Base-by-base conservation (phyloP, 2,113 vertebrate genomes). In the Propithecus coquereli region DNA sequence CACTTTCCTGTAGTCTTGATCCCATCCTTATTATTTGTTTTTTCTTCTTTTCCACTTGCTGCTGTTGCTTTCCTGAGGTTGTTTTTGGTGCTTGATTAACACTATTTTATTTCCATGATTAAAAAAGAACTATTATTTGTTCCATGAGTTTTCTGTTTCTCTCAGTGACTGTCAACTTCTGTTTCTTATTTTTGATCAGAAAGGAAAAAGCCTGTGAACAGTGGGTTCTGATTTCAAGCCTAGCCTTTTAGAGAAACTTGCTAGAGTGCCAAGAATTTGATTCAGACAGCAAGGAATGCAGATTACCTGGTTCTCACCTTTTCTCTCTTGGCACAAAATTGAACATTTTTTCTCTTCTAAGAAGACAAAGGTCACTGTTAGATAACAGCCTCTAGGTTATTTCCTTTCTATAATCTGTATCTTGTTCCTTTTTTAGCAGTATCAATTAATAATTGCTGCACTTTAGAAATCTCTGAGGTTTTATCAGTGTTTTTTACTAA, bases 191-290 rank as follows among this genome's bases (percentile, higher is more conserved):
- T 70, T 18, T 14, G 11, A 11, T n/a, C 32, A 88, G 47, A 89
- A 65, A 16, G 18, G 18, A 47, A 96, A 68, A 92, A 50, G 45
- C 25, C 27, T 79, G 25, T 77, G 32, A 66, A 93, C 3, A 12
- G 4, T 30, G 74, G 52, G 70, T 32, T 95, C 80, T 95, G 63
- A 92, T 81, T 96, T 97, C 96, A 96, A 94, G 87, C 84, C 50
- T 37, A 59, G 43, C 8, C 16, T 30, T 63, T 82, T n/a, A 79
- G 14, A 96, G 22, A 83, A 30, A 43, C 16, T 84, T 84, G 25
- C 5, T 59, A 54, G 61, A 47, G 30, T 89, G 34, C 47, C 47
- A 43, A 87, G 43, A 27, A 4, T 63, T 95, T 59, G 54, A 90
- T 81, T 71, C 8, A 1, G 11, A 81, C 30, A 61, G 17, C 32